These are phyloP conservation scores for Coranthus polyacanthus DNA, from an alignment of 2,797 vertebrate species.

Conservation along the genomic window DNA sequence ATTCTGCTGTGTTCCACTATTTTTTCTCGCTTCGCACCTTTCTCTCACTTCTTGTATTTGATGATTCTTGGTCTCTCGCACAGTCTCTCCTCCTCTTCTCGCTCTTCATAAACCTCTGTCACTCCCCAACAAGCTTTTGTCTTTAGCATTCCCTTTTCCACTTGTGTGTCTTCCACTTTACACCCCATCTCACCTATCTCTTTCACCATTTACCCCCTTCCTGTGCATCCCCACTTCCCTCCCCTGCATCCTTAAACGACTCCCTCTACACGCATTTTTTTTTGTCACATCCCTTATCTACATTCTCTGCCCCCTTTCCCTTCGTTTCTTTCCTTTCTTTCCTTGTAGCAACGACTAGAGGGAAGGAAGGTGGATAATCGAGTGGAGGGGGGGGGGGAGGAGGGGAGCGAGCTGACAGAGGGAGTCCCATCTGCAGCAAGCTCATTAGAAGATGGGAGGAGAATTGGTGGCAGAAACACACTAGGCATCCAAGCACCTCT, in stretches of 20 bases:
- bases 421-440: conserved; percentile 78
- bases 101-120: conserved; percentile 15
- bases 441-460: conserved; percentile 77
- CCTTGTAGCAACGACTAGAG: conserved; percentile 28
- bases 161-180: conserved; percentile 30
- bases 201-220: conserved; percentile 44
- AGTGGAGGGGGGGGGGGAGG: conserved; percentile 34
- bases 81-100: conserved; percentile 14
- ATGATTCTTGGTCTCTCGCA: conserved; percentile 22
- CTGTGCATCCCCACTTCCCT: conserved; percentile 45
- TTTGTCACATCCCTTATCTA: conserved; percentile 33
- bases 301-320: conserved; percentile 14
- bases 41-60: conserved; percentile 30
- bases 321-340: conserved; percentile 31
- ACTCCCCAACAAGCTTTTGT: conserved; percentile 29
- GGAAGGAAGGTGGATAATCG: conserved; percentile 50
- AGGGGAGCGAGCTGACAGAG: conserved; percentile 68
- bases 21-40: conserved; percentile 30
- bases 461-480: conserved; percentile 58
- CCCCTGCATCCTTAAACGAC: conserved; percentile 48
- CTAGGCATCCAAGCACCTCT: conserved; percentile 49
- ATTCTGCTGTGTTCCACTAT: neutral
- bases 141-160: conserved; percentile 36
- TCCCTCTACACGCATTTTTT: neutral
- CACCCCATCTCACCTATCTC: conserved; percentile 24